Conservation (phyloP, 2,113 vertebrate species). For the Xiphorhynchus elegans region DNA sequence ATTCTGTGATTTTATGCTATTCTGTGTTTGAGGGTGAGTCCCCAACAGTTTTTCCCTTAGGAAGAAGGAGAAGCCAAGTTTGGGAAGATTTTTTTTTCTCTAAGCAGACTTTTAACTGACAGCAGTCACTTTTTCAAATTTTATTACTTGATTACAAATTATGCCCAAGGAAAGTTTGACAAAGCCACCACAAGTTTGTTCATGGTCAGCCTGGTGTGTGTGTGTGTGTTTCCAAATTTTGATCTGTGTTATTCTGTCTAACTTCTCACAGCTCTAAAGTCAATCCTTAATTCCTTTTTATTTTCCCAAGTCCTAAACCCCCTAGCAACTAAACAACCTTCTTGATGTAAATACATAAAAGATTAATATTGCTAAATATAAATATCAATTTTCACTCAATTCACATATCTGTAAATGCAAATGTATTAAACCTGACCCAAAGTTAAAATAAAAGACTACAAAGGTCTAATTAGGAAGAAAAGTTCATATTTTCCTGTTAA, state of each 20-base stretch:
- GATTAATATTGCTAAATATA: background rate
- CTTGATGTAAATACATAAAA: background rate
- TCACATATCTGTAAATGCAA: background rate
- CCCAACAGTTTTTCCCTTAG: background rate
- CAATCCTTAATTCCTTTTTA: fast-evolving
- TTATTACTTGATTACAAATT: background rate
- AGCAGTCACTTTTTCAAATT: background rate
- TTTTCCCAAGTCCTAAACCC: background rate
- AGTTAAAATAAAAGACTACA: background rate
- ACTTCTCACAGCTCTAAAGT: background rate
- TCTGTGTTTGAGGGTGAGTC: background rate
- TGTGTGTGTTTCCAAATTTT: background rate
- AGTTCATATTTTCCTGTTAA: background rate
- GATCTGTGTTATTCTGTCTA: background rate
- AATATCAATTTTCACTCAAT: background rate
- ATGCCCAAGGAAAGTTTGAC: background rate
- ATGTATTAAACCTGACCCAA: background rate
- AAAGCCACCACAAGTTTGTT: background rate
- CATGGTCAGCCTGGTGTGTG: background rate
- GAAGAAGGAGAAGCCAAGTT: background rate
- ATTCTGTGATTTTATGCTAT: background rate
- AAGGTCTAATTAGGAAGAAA: background rate
- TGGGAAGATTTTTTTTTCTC: background rate
- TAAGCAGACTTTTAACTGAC: background rate
- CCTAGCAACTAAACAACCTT: fast-evolving